These are phyloP conservation scores for Acromyrmex charruanus DNA, from an alignment of 1,140 invertebrate species.

Conservation along the genomic window DNA sequence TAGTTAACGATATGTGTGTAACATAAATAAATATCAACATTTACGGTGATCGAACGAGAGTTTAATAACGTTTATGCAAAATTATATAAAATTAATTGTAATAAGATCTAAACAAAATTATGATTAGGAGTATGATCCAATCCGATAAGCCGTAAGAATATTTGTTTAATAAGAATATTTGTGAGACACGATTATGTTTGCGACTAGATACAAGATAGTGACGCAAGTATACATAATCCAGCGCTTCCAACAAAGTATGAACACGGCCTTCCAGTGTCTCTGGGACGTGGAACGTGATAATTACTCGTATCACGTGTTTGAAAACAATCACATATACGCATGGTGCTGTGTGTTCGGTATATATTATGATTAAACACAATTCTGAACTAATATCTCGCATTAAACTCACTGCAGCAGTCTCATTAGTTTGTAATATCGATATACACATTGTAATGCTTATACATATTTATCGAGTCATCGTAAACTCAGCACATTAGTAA, in stretches of 20 bases:
- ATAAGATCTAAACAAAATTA: not conserved
- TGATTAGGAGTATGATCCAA: not conserved
- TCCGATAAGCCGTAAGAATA: not conserved
- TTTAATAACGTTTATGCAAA: not conserved
- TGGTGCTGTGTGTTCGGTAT: conserved; percentile 70
- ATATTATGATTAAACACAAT: conserved; percentile 73
- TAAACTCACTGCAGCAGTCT: conserved; percentile 6
- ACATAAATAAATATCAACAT: conserved; percentile 5
- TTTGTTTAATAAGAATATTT: not conserved
- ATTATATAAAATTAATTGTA: not conserved
- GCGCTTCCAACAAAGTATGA: conserved; percentile 71
- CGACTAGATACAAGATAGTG: conserved; percentile 73
- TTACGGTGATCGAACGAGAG: not conserved
- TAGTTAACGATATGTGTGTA: not conserved
- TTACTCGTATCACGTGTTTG: conserved; percentile 77
- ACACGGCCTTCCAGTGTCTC: conserved; percentile 71
- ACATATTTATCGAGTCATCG: conserved; percentile 52
- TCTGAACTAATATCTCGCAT: conserved; percentile 13
- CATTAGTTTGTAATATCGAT: conserved; percentile 55
- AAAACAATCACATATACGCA: conserved; percentile 76
- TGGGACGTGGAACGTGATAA: conserved; percentile 77
- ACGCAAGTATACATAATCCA: conserved; percentile 74
- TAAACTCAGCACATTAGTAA: conserved; percentile 44
- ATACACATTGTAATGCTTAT: conserved; percentile 48
- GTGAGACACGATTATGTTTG: not conserved